Percentiles rank a stretch among this genome's conserved stretches.
phyloP scores from a whole-genome alignment of 92 coral and sea anemone species.

The Paramuricea clavata region DNA sequence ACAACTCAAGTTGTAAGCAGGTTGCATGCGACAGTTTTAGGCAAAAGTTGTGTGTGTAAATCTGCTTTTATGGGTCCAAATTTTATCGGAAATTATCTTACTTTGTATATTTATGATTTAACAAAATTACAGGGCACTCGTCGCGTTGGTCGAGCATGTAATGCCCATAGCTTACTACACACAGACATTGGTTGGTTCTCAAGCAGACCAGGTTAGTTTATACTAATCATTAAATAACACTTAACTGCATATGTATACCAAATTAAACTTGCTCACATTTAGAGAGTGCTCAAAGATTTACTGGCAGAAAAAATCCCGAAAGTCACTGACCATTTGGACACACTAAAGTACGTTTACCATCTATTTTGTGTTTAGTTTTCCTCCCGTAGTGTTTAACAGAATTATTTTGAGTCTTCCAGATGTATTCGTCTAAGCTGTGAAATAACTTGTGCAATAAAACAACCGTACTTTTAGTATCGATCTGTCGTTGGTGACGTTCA shows the following conservation, averaged over 20 bases:
- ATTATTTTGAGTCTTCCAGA: too few relatives aligned
- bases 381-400: too few relatives aligned
- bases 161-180: constrained; percentile 93
- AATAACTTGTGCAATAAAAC: too few relatives aligned
- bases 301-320: constrained; percentile 89
- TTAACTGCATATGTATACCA: neutral
- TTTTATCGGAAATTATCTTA: too few relatives aligned
- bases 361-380: too few relatives aligned
- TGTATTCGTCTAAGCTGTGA: too few relatives aligned
- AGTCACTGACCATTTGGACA: constrained; percentile 83
- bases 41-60: too few relatives aligned
- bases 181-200: constrained; percentile 89
- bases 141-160: constrained; percentile 87
- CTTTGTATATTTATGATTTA: neutral
- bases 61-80: too few relatives aligned
- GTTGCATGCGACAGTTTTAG: too few relatives aligned
- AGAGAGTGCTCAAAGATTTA: constrained; percentile 89
- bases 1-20: too few relatives aligned
- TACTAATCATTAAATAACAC: neutral
- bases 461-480: constrained; percentile 79
- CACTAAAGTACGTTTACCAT: constrained; percentile 66
- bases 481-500: constrained; percentile 90
- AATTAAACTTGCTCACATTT: neutral
- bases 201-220: constrained; percentile 74
- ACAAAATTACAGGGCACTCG: constrained; percentile 81